Evolutionary conservation across 2,797 vertebrate genomes (phyloP).

Genomic region (Pagetopsis macropterus): DNA sequence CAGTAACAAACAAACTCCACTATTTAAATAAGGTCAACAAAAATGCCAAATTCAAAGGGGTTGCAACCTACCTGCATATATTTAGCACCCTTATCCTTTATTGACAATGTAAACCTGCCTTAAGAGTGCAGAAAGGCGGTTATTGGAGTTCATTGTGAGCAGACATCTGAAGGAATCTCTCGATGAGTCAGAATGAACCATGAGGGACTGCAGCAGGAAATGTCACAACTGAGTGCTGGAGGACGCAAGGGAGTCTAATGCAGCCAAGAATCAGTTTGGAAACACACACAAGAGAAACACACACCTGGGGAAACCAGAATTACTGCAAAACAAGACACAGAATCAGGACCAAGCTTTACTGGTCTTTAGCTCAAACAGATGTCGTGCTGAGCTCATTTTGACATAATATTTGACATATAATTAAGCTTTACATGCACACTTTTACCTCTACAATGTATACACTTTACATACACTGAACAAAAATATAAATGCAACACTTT

Average conservation of each 20-base stretch:
- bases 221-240: constrained; percentile 48
- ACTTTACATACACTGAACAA: not conserved
- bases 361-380: constrained; percentile 12
- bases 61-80: not conserved
- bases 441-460: constrained; percentile 8
- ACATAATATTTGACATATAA: constrained; percentile 21
- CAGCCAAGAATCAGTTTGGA: constrained; percentile 37
- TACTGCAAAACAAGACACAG: constrained; percentile 25
- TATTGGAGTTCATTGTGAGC: constrained; percentile 48
- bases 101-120: not conserved
- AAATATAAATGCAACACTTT: too few relatives aligned
- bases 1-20: not conserved
- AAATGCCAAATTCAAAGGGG: not conserved
- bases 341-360: constrained; percentile 19
- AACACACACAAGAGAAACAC: constrained; percentile 22
- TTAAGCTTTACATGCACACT: constrained; percentile 11
- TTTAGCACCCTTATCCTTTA: not conserved
- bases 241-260: constrained; percentile 58
- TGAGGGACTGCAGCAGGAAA: constrained; percentile 45
- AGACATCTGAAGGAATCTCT: constrained; percentile 52
- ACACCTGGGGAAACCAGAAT: constrained; percentile 31
- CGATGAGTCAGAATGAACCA: constrained; percentile 53
- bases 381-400: constrained; percentile 15
- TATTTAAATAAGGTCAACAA: not conserved
- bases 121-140: constrained; percentile 11